These are phyloP conservation scores for Brachypalpus laphriformis DNA, from an alignment of 2,888 invertebrate species.

Conservation along the genomic window DNA sequence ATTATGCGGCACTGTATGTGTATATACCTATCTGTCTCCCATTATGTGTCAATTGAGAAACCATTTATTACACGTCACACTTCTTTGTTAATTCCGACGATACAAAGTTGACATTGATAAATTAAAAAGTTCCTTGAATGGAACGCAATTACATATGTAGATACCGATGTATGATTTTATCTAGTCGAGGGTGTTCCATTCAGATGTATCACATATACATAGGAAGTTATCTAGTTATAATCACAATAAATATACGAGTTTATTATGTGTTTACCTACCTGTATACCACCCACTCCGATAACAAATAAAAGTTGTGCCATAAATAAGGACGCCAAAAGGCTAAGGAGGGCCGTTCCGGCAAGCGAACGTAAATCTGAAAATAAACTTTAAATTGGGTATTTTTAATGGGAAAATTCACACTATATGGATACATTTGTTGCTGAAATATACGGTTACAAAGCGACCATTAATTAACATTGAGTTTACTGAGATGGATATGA, in stretches of 20 bases:
- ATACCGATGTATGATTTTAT: neutral
- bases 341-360: constrained; percentile 87
- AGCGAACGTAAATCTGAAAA: constrained; percentile 87
- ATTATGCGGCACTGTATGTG: neutral
- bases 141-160: too few species aligned
- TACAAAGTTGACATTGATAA: constrained; percentile 27
- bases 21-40: neutral
- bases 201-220: neutral
- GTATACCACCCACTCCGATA: constrained; percentile 87
- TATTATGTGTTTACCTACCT: constrained; percentile 82
- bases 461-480: constrained; percentile 49
- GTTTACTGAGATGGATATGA: constrained; percentile 32
- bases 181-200: neutral
- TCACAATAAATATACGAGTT: constrained; percentile 25
- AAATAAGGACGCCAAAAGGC: constrained; percentile 87
- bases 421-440: constrained; percentile 33
- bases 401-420: constrained; percentile 53
- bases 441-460: constrained; percentile 32
- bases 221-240: constrained; percentile 15
- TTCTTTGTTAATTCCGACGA: constrained; percentile 1
- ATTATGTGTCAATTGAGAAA: constrained; percentile 21
- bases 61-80: constrained; percentile 25
- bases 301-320: constrained; percentile 88
- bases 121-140: constrained; percentile 6
- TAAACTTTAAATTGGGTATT: constrained; percentile 82